Percentiles rank a stretch among this genome's conserved stretches.
phyloP scores from a whole-genome alignment of 2,797 vertebrate genomes.

The Leptatherina wallacei region DNA sequence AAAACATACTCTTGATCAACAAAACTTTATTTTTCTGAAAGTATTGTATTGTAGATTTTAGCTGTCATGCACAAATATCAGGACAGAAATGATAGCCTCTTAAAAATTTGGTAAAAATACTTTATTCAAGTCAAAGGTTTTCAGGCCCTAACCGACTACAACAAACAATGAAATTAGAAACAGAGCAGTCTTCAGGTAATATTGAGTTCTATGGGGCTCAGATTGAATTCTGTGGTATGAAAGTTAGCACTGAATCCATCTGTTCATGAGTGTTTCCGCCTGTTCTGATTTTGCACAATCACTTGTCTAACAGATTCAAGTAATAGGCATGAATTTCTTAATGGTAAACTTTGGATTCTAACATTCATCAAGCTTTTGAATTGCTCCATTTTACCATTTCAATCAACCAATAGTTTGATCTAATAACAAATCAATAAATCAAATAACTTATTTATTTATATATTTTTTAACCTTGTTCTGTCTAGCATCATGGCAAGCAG shows the following conservation, averaged over 20 bases:
- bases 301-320: background rate
- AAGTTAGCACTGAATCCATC: background rate
- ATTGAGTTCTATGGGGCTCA: background rate
- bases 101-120: background rate
- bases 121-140: background rate
- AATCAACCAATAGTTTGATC: background rate
- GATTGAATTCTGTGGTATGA: background rate
- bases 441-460: too few species aligned
- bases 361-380: background rate
- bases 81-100: background rate
- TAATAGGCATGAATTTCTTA: background rate
- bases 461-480: too few species aligned
- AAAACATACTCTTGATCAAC: background rate
- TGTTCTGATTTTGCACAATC: background rate
- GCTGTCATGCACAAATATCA: background rate
- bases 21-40: too few species aligned
- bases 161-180: background rate
- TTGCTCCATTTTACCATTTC: background rate
- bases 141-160: background rate
- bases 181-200: background rate
- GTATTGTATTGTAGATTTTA: background rate
- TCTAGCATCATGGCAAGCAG: too few species aligned
- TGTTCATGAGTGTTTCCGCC: background rate
- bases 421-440: too few species aligned
- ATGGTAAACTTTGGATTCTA: background rate